These are phyloP conservation scores for Chalcosyrphus nemorum DNA, from an alignment of 2,888 invertebrate species.

Conservation along the genomic window DNA sequence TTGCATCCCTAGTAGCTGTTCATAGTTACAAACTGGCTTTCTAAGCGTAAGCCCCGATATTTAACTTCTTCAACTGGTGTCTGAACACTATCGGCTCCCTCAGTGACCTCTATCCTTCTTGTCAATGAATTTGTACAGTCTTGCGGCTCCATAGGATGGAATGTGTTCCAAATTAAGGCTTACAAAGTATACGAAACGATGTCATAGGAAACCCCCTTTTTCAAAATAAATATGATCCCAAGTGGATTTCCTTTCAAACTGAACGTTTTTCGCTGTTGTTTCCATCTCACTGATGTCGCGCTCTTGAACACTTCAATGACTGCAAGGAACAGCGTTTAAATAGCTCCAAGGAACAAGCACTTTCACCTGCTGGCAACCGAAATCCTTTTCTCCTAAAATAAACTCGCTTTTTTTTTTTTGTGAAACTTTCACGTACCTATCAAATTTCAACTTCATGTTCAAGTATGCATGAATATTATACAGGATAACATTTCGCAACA, in stretches of 20 bases:
- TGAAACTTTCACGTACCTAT: constrained; percentile 39
- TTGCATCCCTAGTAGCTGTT: too few relatives aligned
- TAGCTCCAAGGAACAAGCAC: not conserved
- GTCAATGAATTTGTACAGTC: too few relatives aligned
- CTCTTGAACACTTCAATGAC: not conserved
- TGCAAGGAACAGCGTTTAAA: not conserved
- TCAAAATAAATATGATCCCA: not conserved
- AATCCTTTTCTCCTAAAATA: constrained; percentile 15
- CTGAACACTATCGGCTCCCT: too few relatives aligned
- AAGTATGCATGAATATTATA: constrained; percentile 64
- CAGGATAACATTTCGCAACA: constrained; percentile 44
- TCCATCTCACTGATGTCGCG: not conserved
- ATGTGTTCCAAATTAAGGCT: not conserved
- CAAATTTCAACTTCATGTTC: constrained; percentile 37
- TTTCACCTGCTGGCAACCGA: not conserved
- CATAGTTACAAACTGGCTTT: too few relatives aligned
- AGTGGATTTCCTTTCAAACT: not conserved
- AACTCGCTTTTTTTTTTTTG: constrained; percentile 25
- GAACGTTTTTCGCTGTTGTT: not conserved
- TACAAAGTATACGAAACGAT: not conserved
- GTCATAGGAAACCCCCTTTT: not conserved
- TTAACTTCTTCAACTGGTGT: too few relatives aligned
- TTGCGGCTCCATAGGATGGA: not conserved
- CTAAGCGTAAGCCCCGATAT: too few relatives aligned
- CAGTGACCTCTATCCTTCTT: too few relatives aligned